phyloP scores from a whole-genome alignment of 2,888 invertebrate species.

The Catocala sponsa region DNA sequence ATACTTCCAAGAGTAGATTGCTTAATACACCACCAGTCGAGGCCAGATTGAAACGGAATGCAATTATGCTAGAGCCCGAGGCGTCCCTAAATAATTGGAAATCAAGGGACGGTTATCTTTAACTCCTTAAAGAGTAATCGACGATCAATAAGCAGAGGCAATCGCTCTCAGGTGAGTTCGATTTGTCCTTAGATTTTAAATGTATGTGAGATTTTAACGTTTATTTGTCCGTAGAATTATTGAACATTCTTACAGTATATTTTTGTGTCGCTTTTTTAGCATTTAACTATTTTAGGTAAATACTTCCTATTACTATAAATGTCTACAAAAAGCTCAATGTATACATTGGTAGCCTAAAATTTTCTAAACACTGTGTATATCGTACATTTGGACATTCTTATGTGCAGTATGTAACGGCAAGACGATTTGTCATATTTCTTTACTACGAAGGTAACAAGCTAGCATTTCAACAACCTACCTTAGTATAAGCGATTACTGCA shows the following conservation, averaged over 20 bases:
- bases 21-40: constrained; percentile 50
- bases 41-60: constrained; percentile 60
- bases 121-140: constrained; percentile 42
- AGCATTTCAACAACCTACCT: too few species aligned
- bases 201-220: constrained; percentile 9
- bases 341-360: too few species aligned
- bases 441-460: too few species aligned
- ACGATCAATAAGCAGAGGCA: constrained; percentile 40
- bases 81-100: constrained; percentile 61
- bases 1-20: constrained; percentile 46
- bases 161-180: constrained; percentile 24
- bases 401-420: too few species aligned
- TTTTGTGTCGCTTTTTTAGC: too few species aligned
- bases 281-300: too few species aligned
- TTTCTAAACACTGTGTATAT: too few species aligned
- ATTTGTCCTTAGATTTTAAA: constrained; percentile 21
- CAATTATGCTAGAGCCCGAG: constrained; percentile 55
- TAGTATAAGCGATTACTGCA: too few species aligned
- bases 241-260: background rate
- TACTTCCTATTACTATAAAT: too few species aligned
- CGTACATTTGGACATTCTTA: too few species aligned
- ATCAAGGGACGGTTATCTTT: constrained; percentile 55
- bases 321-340: too few species aligned
- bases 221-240: background rate
- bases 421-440: too few species aligned